Conservation (phyloP, 2,113 vertebrate species). For the human (Homo sapiens) region GRCh38 chr1:210662001-210662500, state of each 20-base stretch:
- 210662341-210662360: background rate
- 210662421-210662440: background rate
- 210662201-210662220: accelerated
- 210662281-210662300: background rate
- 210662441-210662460: accelerated
- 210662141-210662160: accelerated
- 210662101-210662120: background rate
- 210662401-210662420: background rate
- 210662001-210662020: background rate
- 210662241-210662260: background rate
- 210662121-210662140: accelerated
- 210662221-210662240: background rate
- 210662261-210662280: accelerated
- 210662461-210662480: background rate
- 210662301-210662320: background rate
- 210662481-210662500: background rate
- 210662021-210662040: background rate
- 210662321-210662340: background rate
- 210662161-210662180: background rate
- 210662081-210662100: background rate
- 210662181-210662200: accelerated
- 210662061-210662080: background rate
- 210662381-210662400: background rate
- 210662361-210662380: background rate
- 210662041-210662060: background rate